These are phyloP conservation scores for Gila robusta DNA, from an alignment of 2,797 vertebrate genomes.

Conservation along the genomic window DNA sequence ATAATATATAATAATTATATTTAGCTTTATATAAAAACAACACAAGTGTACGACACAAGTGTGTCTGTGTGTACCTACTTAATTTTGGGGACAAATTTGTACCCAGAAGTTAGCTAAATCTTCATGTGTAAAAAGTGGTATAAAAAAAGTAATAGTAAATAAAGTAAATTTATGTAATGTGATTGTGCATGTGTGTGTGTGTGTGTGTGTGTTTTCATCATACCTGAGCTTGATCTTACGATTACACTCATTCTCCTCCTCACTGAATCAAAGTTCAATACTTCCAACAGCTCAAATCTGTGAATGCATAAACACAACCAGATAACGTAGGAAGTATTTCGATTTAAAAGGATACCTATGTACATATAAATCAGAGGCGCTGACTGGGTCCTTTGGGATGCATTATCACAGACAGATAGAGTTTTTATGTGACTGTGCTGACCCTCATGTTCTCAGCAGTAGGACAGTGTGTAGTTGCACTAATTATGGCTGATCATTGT, in stretches of 20 bases:
- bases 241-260: slow-evolving; percentile 97
- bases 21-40: neutral
- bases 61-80: neutral
- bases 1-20: neutral
- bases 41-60: no score
- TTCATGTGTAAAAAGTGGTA: neutral
- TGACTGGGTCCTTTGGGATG: neutral
- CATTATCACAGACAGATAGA: slow-evolving; percentile 29
- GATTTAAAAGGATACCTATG: neutral
- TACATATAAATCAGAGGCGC: slow-evolving; percentile 10
- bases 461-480: slow-evolving; percentile 51
- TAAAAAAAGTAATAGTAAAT: neutral
- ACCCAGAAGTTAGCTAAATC: neutral
- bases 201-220: neutral
- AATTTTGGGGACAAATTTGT: neutral
- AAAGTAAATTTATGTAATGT: neutral
- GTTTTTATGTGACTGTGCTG: slow-evolving; percentile 27
- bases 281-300: slow-evolving; percentile 92
- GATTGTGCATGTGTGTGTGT: neutral
- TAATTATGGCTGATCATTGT: slow-evolving; percentile 57
- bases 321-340: neutral
- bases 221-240: slow-evolving; percentile 87
- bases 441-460: slow-evolving; percentile 34
- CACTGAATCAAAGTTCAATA: slow-evolving; percentile 95
- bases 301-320: slow-evolving; percentile 52